Conservation (phyloP, 2,888 invertebrate species). For the Synergus japonicus region DNA sequence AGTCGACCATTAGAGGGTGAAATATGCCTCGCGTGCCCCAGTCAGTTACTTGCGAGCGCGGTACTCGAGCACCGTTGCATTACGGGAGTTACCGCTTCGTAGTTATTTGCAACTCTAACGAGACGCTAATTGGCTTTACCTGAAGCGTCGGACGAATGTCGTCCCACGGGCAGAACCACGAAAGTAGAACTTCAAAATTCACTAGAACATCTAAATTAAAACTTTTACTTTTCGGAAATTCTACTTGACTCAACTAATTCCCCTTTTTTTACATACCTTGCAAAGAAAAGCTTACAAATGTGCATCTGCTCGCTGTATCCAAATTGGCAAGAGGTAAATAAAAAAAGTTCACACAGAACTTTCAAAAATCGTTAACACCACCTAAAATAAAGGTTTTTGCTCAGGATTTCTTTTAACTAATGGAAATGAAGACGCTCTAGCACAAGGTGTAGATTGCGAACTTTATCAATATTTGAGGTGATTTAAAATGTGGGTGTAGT, state of each 20-base stretch:
- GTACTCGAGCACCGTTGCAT: conserved; percentile 57
- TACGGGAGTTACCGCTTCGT: conserved; percentile 58
- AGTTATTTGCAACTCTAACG: conserved; percentile 71
- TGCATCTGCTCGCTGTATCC: not conserved
- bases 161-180: conserved; percentile 18
- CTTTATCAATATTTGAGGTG: too few relatives aligned
- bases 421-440: too few relatives aligned
- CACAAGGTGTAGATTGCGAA: too few relatives aligned
- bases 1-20: conserved; percentile 72
- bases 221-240: conserved; percentile 19
- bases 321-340: not conserved
- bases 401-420: too few relatives aligned
- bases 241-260: conserved; percentile 20
- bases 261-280: not conserved
- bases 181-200: conserved; percentile 34
- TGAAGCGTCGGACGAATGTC: conserved; percentile 46
- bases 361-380: too few relatives aligned
- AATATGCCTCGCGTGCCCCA: conserved; percentile 72
- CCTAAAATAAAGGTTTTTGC: too few relatives aligned
- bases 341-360: not conserved
- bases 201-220: conserved; percentile 28
- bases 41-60: conserved; percentile 65
- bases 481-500: too few relatives aligned
- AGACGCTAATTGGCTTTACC: conserved; percentile 66
- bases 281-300: not conserved